Conservation (phyloP, 1,140 invertebrate species). For the Heliconius congener region DNA sequence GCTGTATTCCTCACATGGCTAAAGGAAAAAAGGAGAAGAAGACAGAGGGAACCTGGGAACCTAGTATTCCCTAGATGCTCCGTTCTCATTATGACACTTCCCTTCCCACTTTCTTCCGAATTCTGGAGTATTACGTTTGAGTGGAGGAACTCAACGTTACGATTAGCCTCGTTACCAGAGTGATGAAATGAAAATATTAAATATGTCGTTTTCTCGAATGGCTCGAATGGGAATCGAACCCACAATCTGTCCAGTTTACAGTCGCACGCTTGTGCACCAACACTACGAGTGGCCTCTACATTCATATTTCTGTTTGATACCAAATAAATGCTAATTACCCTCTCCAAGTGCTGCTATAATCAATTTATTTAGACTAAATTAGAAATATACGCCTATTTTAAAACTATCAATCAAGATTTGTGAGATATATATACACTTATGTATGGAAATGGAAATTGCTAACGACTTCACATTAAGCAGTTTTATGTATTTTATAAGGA, state of each 20-base stretch:
- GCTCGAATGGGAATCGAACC: no score
- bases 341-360: not conserved
- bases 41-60: no score
- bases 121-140: no score
- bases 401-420: not conserved
- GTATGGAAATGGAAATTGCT: not conserved
- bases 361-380: not conserved
- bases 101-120: no score
- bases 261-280: not conserved
- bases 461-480: not conserved
- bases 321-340: not conserved
- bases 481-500: conserved; percentile 8
- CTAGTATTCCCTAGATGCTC: no score
- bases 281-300: not conserved
- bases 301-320: not conserved
- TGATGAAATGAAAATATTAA: no score
- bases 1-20: no score
- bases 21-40: no score
- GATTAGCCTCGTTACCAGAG: no score
- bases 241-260: not conserved
- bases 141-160: no score
- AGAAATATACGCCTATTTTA: not conserved
- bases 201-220: no score
- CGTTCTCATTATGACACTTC: no score
- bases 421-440: not conserved